Evolutionary conservation across 1,140 invertebrate genomes (phyloP), one percentile per base, ranked within the genome.

Genomic region (Aphis craccivora): DNA sequence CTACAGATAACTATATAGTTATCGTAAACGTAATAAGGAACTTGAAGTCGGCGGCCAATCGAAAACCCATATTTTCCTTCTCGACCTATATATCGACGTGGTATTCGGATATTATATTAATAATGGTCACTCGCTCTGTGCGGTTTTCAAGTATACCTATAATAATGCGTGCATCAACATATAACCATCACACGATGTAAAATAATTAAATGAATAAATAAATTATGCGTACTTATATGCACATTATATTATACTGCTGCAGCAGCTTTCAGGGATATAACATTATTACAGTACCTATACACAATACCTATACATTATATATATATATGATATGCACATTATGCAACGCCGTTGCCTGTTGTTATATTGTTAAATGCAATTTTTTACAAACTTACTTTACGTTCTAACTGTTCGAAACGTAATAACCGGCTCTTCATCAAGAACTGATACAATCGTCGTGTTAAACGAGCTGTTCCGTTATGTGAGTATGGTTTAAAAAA

Each of bases 391-490:
- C 48, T 22, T 48, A 91, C 51, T 51, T 35, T 14, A 81, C 37
- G 40, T 40, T n/a, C 4, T 45, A 30, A 84, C 91, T 18, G 51
- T 53, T 89, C 18, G 51, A 93, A 48, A 84, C 20, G 30, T 84
- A 86, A 84, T 93, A 93, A 83, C 91, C 45, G 91, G 91, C 81
- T 90, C 76, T 86, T 40, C 81, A 83, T 55, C 43, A 93, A 93
- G 23, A 43, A 86, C 81, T 40, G 91, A 93, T 86, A 93, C 91
- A 45, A 93, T 93, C 91, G n/a, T 86, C 48, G 35, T 93, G 91
- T 86, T 55, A 7, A 53, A 93, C 48, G 76, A 84, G 51, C 81
- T n/a, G 81, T 93, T 93, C 91, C 91, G 91, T 93, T 93, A 30
- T 45, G n/a, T 89, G 48, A 35, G 23, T 30, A 37, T 90, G 40